These are phyloP conservation scores for Orthosia gothica DNA, from an alignment of 2,888 invertebrate species.

Conservation along the genomic window DNA sequence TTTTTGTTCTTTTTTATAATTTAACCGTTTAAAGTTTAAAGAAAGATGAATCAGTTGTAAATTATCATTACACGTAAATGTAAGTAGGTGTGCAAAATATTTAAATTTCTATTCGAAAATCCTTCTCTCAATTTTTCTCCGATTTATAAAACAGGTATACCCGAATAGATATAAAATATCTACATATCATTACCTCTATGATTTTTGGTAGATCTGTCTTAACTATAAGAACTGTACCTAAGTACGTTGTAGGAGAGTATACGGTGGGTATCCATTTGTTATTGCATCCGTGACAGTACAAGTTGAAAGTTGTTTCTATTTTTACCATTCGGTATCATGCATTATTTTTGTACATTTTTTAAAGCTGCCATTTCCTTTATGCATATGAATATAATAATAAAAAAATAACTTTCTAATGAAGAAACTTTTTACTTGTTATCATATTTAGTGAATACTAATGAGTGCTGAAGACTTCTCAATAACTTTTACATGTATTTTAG, in stretches of 20 bases:
- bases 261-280: conserved; percentile 28
- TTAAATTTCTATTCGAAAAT: background rate
- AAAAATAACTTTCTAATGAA: conserved; percentile 25
- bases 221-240: conserved; percentile 43
- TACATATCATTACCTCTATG: conserved; percentile 71
- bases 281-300: conserved; percentile 5
- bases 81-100: background rate
- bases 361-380: background rate
- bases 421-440: background rate
- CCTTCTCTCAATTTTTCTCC: conserved; percentile 11
- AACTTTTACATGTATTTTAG: background rate
- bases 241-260: conserved; percentile 30
- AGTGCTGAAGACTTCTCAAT: background rate
- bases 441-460: background rate
- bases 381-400: background rate
- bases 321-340: background rate
- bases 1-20: background rate
- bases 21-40: background rate
- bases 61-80: no score
- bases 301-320: conserved; percentile 1
- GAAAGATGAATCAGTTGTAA: no score
- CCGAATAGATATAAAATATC: conserved; percentile 59
- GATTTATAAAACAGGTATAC: conserved; percentile 31
- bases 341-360: background rate
- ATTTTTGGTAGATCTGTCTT: conserved; percentile 54